Conservation (phyloP, 2,888 invertebrate species). For the Megastigmus dorsalis region DNA sequence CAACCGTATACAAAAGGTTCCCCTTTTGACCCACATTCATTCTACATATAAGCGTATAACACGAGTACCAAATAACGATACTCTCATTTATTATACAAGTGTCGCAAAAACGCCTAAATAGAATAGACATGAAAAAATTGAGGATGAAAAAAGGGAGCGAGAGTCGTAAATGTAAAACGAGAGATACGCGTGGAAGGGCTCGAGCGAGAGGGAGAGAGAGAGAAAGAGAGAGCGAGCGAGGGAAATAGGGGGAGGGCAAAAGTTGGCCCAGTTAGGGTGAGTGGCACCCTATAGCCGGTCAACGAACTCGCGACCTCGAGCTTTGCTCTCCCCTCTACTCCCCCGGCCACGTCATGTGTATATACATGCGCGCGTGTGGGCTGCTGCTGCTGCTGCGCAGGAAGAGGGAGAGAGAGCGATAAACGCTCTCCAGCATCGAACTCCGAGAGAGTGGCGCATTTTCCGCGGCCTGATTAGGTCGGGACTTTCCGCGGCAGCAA, state of each 20-base stretch:
- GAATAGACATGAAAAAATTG: background rate
- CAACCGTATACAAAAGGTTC: too few relatives aligned
- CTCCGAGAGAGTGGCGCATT: constrained; percentile 60
- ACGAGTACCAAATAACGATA: too few relatives aligned
- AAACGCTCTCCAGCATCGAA: constrained; percentile 57
- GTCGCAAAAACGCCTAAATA: too few relatives aligned
- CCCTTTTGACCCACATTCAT: too few relatives aligned
- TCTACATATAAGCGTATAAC: too few relatives aligned
- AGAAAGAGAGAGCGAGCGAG: background rate
- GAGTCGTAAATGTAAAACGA: constrained; percentile 22
- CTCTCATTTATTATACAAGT: too few relatives aligned
- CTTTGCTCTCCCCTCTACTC: constrained; percentile 56
- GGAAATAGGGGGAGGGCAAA: constrained; percentile 44
- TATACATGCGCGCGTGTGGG: background rate
- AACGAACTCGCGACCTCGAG: constrained; percentile 73
- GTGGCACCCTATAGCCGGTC: constrained; percentile 70
- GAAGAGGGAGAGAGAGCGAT: background rate
- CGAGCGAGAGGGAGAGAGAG: background rate
- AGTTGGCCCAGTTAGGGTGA: constrained; percentile 72
- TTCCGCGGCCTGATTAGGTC: constrained; percentile 66
- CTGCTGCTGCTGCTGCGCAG: too few relatives aligned
- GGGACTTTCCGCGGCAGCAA: background rate
- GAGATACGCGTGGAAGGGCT: too few relatives aligned
- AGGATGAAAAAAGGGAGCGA: background rate
- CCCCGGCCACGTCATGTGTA: too few relatives aligned